These are phyloP conservation scores for Tragulus kanchil DNA, from an alignment of 2,113 vertebrate genomes.

Conservation along the genomic window DNA sequence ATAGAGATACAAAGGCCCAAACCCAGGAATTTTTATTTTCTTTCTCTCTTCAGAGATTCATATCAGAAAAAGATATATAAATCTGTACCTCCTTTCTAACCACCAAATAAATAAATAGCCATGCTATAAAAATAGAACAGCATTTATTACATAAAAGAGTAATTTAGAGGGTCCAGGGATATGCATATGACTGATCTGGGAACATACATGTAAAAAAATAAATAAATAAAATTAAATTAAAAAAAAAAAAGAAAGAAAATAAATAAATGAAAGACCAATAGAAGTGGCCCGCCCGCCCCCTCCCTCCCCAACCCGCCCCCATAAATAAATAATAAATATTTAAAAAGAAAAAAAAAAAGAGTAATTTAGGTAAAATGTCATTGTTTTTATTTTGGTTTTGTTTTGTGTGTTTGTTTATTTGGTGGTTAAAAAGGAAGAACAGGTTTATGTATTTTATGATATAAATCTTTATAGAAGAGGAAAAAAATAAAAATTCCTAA, in stretches of 20 bases:
- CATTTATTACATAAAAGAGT: background rate
- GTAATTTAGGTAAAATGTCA: background rate
- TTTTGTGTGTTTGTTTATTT: background rate
- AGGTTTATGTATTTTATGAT: background rate
- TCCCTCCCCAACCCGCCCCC: too few relatives aligned
- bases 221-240: too few relatives aligned
- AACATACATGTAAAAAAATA: too few relatives aligned
- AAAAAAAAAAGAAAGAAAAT: too few relatives aligned
- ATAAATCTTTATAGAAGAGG: background rate
- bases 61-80: too few relatives aligned
- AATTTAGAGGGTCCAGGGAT: background rate
- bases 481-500: background rate
- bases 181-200: too few relatives aligned
- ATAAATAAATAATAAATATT: too few relatives aligned
- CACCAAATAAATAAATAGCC: too few relatives aligned
- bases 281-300: too few relatives aligned
- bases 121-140: background rate
- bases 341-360: background rate
- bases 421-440: background rate
- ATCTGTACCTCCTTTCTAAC: too few relatives aligned
- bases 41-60: too few relatives aligned
- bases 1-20: background rate
- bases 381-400: background rate
- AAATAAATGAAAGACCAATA: too few relatives aligned
- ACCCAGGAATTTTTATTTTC: background rate